Evolutionary conservation across 2,888 invertebrate species (phyloP).

Genomic region (Rhabditophanes sp.): DNA sequence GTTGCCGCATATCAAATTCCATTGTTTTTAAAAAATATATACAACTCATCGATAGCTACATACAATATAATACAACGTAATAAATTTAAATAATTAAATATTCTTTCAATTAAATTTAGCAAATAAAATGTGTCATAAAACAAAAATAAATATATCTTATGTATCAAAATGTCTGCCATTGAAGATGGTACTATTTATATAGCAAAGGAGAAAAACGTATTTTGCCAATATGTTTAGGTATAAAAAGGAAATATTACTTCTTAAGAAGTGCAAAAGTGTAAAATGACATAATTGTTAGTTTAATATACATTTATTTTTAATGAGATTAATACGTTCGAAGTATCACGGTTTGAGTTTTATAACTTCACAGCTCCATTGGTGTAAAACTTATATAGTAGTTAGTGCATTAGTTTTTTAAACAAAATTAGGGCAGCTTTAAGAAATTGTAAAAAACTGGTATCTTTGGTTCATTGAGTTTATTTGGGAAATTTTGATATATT

Average conservation of each 20-base stretch:
- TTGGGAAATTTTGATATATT: not conserved
- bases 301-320: not conserved
- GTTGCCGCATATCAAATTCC: no score
- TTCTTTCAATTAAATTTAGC: no score
- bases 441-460: not conserved
- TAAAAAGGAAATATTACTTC: not conserved
- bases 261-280: not conserved
- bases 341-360: not conserved
- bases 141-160: no score
- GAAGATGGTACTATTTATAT: no score
- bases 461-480: not conserved
- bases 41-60: no score
- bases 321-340: not conserved
- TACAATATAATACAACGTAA: no score
- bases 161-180: no score
- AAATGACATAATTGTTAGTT: not conserved
- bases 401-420: conserved; percentile 1
- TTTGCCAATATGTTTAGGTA: not conserved
- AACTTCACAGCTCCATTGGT: conserved; percentile 1
- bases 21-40: no score
- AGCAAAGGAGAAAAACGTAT: no score
- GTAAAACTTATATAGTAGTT: not conserved
- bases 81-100: no score
- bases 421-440: not conserved
- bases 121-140: no score